phyloP scores from a whole-genome alignment of 1,140 invertebrate species.

The Eupeodes corollae region DNA sequence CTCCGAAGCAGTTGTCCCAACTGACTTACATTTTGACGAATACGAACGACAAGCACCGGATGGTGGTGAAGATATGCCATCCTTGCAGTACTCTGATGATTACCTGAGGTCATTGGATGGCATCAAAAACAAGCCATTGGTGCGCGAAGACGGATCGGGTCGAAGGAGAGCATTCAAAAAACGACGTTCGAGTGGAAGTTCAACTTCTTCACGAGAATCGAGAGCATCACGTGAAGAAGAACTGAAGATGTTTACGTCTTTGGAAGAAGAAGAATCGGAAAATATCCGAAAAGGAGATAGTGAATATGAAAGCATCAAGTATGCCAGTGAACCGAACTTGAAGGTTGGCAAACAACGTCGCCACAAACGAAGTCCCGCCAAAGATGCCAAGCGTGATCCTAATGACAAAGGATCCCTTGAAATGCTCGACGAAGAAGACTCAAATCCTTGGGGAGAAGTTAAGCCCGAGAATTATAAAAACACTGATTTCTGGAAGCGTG shows the following conservation, averaged over 20 bases:
- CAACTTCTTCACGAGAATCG: slow-evolving; percentile 44
- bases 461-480: slow-evolving; percentile 32
- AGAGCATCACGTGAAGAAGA: slow-evolving; percentile 45
- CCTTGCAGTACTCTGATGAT: slow-evolving; percentile 29
- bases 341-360: slow-evolving; percentile 25
- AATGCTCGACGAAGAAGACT: slow-evolving; percentile 27
- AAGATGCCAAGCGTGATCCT: slow-evolving; percentile 13
- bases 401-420: slow-evolving; percentile 16
- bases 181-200: slow-evolving; percentile 41
- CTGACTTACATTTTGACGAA: slow-evolving; percentile 2
- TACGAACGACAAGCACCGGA: slow-evolving; percentile 28
- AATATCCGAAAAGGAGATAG: slow-evolving; percentile 24
- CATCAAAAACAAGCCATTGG: slow-evolving; percentile 44
- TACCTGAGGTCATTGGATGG: slow-evolving; percentile 44
- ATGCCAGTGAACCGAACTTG: slow-evolving; percentile 23
- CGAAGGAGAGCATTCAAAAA: slow-evolving; percentile 45
- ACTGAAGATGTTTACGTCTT: slow-evolving; percentile 46
- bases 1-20: slow-evolving; percentile 9
- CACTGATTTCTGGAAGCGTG: slow-evolving; percentile 34
- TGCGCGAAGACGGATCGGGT: slow-evolving; percentile 45
- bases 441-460: slow-evolving; percentile 32
- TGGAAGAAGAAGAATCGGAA: slow-evolving; percentile 46
- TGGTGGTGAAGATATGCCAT: slow-evolving; percentile 21
- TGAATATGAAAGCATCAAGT: slow-evolving; percentile 31
- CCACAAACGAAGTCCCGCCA: slow-evolving; percentile 29